Conservation (phyloP, 1,140 invertebrate genomes). For the Alviniconcha marisindica region DNA sequence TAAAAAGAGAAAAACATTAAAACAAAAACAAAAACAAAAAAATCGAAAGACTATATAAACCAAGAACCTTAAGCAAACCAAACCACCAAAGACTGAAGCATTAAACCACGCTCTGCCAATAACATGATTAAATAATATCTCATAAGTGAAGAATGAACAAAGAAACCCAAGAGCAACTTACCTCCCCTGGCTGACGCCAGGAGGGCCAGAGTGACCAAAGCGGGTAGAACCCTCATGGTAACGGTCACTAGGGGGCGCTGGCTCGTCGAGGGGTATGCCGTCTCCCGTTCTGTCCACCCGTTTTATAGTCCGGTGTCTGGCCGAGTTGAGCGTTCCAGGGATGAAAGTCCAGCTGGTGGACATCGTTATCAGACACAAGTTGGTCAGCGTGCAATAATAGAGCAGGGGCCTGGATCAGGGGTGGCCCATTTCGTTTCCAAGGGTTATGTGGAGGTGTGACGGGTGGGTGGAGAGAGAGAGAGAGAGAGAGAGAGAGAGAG, state of each 20-base stretch:
- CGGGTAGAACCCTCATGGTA: slow-evolving; percentile 8
- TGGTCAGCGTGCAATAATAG: background rate
- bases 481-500: too few species aligned
- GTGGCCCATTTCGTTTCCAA: background rate
- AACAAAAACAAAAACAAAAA: too few species aligned
- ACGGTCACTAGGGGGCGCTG: background rate
- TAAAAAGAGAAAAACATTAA: too few species aligned
- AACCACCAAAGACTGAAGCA: too few species aligned
- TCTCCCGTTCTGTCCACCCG: background rate
- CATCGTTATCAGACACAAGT: background rate
- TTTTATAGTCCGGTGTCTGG: background rate
- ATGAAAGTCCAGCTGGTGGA: slow-evolving; percentile 12
- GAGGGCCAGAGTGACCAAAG: slow-evolving; percentile 24
- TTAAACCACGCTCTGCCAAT: too few species aligned
- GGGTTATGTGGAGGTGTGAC: background rate
- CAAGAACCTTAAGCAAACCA: too few species aligned
- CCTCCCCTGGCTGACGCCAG: slow-evolving; percentile 24
- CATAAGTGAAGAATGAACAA: background rate
- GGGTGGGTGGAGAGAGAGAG: too few species aligned
- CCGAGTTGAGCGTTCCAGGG: background rate
- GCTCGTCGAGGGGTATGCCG: background rate
- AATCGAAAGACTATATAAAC: too few species aligned
- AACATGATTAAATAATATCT: too few species aligned
- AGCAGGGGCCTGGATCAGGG: background rate
- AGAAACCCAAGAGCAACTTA: background rate